Evolutionary conservation across 2,888 invertebrate species (phyloP), one percentile per base, ranked within the genome.

Genomic region (Podabrus alpinus): DNA sequence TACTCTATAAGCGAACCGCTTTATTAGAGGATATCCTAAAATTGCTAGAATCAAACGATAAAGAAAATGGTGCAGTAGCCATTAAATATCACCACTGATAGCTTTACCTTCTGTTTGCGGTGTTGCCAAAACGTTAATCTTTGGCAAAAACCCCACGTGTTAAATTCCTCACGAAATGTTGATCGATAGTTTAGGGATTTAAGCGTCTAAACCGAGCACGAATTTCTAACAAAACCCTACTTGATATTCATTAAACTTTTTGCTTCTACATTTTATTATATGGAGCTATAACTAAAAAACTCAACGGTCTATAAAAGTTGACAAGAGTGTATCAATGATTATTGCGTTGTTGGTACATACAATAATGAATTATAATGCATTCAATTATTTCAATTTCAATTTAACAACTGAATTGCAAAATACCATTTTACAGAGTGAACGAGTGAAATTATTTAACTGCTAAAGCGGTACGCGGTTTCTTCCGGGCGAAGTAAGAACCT

Each of bases 21-120:
- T 81, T 80, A 82, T 80, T 80, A 79, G 74, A 77, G 78, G 79
- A 79, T 80, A 80, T 80, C 80, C 78, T 77, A 78, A 81, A 78
- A 80, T 80, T 75, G 79, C 75, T 78, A 71, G 77, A 80, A 80
- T 79, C 75, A 72, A 29, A 61, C 80, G 80, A 79, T 81, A 79
- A 80, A 79, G 79, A 77, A 79, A 80, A 81, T 78, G 75, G 78
- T 71, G 75, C 71, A 76, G 72, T 70, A 73, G 69, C 76, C 79
- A 80, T 81, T 81, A 81, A 81, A 80, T 78, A 78, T 74, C 73
- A 76, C 72, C 71, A 66, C 72, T 60, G 79, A 79, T 78, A 77
- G 78, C 77, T 79, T 72, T 76, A 77, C 77, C 79, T 79, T 62
- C 74, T 79, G 77, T 77, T 77, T 75, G 75, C 73, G 76, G 72